Evolutionary conservation across 2,888 invertebrate genomes (phyloP).

Genomic region (Asteroscopus sphinx): DNA sequence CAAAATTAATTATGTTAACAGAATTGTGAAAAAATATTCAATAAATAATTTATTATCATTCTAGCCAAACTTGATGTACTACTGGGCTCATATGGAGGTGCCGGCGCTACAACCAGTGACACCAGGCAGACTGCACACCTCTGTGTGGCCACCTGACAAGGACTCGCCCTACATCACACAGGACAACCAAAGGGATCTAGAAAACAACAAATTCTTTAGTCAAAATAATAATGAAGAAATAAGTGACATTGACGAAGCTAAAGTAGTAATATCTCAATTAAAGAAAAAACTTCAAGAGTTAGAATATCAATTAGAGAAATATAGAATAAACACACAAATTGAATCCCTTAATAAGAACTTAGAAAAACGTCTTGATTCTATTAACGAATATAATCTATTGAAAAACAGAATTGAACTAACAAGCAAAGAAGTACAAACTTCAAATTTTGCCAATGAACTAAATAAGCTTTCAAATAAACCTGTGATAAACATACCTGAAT

Average conservation of each 20-base stretch:
- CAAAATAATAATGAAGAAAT: slow-evolving; percentile 83
- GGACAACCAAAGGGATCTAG: slow-evolving; percentile 69
- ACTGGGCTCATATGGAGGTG: slow-evolving; percentile 95
- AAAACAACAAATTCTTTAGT: slow-evolving; percentile 69
- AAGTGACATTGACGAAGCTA: slow-evolving; percentile 80
- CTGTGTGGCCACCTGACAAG: slow-evolving; percentile 93
- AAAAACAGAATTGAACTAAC: slow-evolving; percentile 70
- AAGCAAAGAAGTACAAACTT: slow-evolving; percentile 78
- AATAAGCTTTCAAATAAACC: slow-evolving; percentile 76
- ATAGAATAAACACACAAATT: slow-evolving; percentile 77
- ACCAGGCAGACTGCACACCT: slow-evolving; percentile 93
- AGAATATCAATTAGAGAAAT: slow-evolving; percentile 81
- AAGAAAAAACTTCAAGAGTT: slow-evolving; percentile 78
- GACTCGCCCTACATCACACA: slow-evolving; percentile 66
- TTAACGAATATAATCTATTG: slow-evolving; percentile 63
- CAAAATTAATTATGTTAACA: neutral
- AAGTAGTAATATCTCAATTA: slow-evolving; percentile 76
- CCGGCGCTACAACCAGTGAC: slow-evolving; percentile 92
- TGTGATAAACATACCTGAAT: slow-evolving; percentile 84
- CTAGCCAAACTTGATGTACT: slow-evolving; percentile 97
- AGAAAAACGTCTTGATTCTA: slow-evolving; percentile 69
- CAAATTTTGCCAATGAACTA: slow-evolving; percentile 67
- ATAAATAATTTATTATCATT: slow-evolving; percentile 52
- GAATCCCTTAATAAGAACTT: slow-evolving; percentile 77
- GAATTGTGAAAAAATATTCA: neutral